phyloP scores from a whole-genome alignment of 1,140 invertebrate species.

The Lepidostoma basale region DNA sequence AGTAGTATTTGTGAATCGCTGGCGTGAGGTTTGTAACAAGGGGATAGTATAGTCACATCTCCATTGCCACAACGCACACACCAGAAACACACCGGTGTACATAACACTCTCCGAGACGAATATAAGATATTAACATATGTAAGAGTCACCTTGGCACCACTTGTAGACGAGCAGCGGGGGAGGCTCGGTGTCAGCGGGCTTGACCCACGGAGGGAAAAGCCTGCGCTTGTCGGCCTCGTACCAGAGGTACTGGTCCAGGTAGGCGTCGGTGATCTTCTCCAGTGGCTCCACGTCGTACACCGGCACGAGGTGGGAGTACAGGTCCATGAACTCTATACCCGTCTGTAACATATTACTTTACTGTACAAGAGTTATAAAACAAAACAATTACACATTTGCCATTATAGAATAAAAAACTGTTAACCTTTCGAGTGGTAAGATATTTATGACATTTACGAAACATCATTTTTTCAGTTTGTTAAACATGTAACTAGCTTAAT shows the following conservation, averaged over 20 bases:
- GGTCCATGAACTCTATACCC: conserved; percentile 99
- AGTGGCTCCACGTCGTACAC: conserved; percentile 99
- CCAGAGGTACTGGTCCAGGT: conserved; percentile 99
- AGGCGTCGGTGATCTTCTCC: conserved; percentile 99
- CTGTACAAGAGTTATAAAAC: not conserved
- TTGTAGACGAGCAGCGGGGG: conserved; percentile 98
- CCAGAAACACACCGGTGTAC: conserved; percentile 49
- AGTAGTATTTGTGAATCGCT: conserved; percentile 46
- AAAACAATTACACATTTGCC: not conserved
- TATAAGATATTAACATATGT: not conserved
- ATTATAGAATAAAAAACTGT: not conserved
- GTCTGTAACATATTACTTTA: conserved; percentile 62
- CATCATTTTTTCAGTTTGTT: too few relatives aligned
- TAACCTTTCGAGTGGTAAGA: too few relatives aligned
- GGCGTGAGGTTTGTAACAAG: conserved; percentile 72
- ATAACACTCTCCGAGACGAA: not conserved
- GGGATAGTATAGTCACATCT: conserved; percentile 65
- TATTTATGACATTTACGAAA: too few relatives aligned
- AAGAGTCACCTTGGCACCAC: conserved; percentile 92
- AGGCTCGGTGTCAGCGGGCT: conserved; percentile 97
- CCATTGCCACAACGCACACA: conserved; percentile 69
- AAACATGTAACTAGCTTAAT: too few relatives aligned
- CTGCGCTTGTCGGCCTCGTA: conserved; percentile 98
- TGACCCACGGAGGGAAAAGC: conserved; percentile 98
- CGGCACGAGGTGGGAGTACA: conserved; percentile 98